These are phyloP conservation scores for Drosophila dunni DNA, from an alignment of 1,140 invertebrate species.

Conservation along the genomic window DNA sequence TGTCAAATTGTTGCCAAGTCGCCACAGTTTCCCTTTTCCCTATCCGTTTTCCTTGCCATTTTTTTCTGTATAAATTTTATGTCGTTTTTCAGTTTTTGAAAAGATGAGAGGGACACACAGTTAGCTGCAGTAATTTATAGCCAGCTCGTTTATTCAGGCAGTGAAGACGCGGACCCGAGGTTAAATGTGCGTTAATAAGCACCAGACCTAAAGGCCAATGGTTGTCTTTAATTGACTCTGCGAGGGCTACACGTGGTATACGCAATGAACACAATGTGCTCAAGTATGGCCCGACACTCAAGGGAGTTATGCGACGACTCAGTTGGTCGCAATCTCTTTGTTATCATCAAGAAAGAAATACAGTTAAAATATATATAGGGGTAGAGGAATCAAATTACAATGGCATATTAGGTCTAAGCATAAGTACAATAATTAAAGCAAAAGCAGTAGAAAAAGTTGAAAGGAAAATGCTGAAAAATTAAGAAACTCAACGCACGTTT, in stretches of 20 bases:
- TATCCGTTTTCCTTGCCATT: not conserved
- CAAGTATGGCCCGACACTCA: conserved; percentile 5
- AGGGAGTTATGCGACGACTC: not conserved
- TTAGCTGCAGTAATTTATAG: conserved; percentile 75
- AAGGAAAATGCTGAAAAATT: conserved; percentile 21
- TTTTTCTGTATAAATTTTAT: conserved; percentile 63
- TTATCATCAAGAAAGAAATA: not conserved
- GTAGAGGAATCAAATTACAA: conserved; percentile 23
- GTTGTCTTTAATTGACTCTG: conserved; percentile 50
- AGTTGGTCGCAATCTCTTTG: not conserved
- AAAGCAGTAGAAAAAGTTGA: conserved; percentile 11
- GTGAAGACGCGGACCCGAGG: conserved; percentile 52
- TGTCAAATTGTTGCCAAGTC: conserved; percentile 63
- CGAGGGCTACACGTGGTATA: conserved; percentile 28
- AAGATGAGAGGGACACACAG: conserved; percentile 63
- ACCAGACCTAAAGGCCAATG: conserved; percentile 51
- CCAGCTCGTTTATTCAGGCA: conserved; percentile 39
- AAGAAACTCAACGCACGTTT: not conserved
- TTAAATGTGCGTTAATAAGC: conserved; percentile 79
- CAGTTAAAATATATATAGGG: not conserved
- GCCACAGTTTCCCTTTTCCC: not conserved
- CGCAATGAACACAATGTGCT: conserved; percentile 22
- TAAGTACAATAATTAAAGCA: conserved; percentile 23
- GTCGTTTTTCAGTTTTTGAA: conserved; percentile 62
- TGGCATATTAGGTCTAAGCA: not conserved